Percentiles rank a stretch among this genome's conserved stretches.
These are phyloP conservation scores for Diadumene lineata DNA, from an alignment of 92 coral and sea anemone genomes.

Conservation along the genomic window DNA sequence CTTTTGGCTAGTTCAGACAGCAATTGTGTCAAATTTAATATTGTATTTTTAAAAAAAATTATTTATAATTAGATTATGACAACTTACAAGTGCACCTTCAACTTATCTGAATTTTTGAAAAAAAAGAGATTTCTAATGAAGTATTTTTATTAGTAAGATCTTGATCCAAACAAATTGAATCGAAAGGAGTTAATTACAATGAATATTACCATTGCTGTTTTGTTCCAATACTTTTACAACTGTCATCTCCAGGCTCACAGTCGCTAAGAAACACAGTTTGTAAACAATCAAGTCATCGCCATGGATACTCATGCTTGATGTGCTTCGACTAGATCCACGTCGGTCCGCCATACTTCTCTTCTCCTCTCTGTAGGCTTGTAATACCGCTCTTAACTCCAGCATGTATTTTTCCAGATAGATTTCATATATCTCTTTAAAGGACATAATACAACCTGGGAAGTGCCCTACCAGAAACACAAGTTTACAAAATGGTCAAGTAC, in stretches of 20 bases:
- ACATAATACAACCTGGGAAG: slow-evolving; percentile 51
- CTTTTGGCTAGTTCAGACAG: too few relatives aligned
- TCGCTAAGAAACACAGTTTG: slow-evolving; percentile 62
- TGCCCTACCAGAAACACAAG: background rate
- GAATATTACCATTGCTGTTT: slow-evolving; percentile 42
- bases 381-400: slow-evolving; percentile 58
- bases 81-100: too few relatives aligned
- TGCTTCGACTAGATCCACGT: slow-evolving; percentile 54
- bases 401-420: slow-evolving; percentile 61
- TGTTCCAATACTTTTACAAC: slow-evolving; percentile 52
- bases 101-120: too few relatives aligned
- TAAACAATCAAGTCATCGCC: slow-evolving; percentile 58
- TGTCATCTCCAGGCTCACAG: slow-evolving; percentile 57
- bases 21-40: background rate
- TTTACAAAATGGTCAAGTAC: background rate
- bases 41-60: background rate
- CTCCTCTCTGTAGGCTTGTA: slow-evolving; percentile 54
- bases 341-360: slow-evolving; percentile 35
- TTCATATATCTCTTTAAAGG: slow-evolving; percentile 54
- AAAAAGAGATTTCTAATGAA: too few relatives aligned
- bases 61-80: too few relatives aligned
- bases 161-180: too few relatives aligned
- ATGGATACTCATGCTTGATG: slow-evolving; percentile 60
- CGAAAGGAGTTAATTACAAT: slow-evolving; percentile 18
- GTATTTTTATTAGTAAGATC: too few relatives aligned